Evolutionary conservation across 2,113 vertebrate genomes (phyloP).

Genomic region (Thinocorus orbignyianus): DNA sequence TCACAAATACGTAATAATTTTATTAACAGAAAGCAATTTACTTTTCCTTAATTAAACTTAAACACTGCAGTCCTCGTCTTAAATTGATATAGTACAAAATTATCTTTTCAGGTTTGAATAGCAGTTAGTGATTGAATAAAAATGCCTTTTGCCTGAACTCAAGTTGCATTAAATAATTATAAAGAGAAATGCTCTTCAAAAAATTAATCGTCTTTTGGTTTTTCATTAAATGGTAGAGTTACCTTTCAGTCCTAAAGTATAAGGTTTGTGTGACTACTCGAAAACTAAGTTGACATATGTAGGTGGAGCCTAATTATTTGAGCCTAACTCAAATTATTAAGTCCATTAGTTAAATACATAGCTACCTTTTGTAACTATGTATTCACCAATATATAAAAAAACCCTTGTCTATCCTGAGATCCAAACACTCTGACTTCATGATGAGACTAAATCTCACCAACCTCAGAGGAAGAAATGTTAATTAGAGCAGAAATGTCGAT

Average conservation of each 20-base stretch:
- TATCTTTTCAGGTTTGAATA: constrained; percentile 34
- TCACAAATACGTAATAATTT: constrained; percentile 55
- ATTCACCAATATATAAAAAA: not conserved
- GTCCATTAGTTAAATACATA: not conserved
- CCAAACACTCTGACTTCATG: not conserved
- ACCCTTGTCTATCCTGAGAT: not conserved
- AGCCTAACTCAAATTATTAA: not conserved
- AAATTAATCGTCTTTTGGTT: not conserved
- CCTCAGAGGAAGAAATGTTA: not conserved
- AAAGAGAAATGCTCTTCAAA: not conserved
- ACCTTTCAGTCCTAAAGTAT: not conserved
- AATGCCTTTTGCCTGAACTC: not conserved
- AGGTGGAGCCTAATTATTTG: not conserved
- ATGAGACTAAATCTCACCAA: not conserved
- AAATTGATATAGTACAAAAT: constrained; percentile 55
- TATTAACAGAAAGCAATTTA: constrained; percentile 46
- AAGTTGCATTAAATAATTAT: not conserved
- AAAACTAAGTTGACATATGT: not conserved
- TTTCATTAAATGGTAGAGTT: not conserved
- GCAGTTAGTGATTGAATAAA: constrained; percentile 24
- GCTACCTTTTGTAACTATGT: not conserved
- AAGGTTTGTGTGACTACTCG: not conserved
- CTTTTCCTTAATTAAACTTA: constrained; percentile 55
- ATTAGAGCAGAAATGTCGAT: not conserved
- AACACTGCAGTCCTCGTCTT: constrained; percentile 26